Percentiles rank a stretch among this genome's conserved stretches.
These are phyloP conservation scores for Druceiella hillmani DNA, from an alignment of 2,888 invertebrate genomes.

Conservation along the genomic window DNA sequence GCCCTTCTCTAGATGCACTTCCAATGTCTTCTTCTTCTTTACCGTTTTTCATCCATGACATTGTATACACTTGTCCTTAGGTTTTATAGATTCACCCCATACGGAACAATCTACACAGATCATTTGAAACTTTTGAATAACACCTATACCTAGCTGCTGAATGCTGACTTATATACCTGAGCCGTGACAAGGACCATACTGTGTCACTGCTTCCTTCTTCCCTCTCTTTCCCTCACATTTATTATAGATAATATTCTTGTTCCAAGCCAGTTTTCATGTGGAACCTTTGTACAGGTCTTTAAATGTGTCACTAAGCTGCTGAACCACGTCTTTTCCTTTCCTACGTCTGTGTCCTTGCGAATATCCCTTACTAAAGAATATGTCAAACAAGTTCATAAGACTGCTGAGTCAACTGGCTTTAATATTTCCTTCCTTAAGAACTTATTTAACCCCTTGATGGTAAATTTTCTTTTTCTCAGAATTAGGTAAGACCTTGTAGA, in stretches of 20 bases:
- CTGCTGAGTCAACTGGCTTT: constrained; percentile 75
- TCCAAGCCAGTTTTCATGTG: constrained; percentile 85
- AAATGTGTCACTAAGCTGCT: constrained; percentile 85
- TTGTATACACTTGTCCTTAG: constrained; percentile 90
- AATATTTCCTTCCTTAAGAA: constrained; percentile 85
- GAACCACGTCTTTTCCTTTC: constrained; percentile 88
- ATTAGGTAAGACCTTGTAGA: constrained; percentile 84
- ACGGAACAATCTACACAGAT: constrained; percentile 85
- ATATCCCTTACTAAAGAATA: constrained; percentile 86
- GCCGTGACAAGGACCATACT: constrained; percentile 84
- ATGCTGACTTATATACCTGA: constrained; percentile 72
- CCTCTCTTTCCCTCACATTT: constrained; percentile 96
- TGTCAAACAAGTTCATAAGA: constrained; percentile 98
- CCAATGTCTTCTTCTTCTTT: constrained; percentile 86
- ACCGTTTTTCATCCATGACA: constrained; percentile 90
- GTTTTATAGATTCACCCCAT: constrained; percentile 75
- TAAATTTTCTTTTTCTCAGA: constrained; percentile 78
- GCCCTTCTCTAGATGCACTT: constrained; percentile 92
- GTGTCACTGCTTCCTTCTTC: constrained; percentile 85
- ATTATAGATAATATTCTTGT: constrained; percentile 93
- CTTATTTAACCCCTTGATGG: constrained; percentile 89
- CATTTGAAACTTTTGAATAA: constrained; percentile 86
- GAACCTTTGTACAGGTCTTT: constrained; percentile 95
- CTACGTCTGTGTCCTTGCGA: constrained; percentile 55
- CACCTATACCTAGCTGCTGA: constrained; percentile 56